A percentile compares a stretch with the other conserved stretches of the same genome.
Conservation (phyloP, 2,888 invertebrate species). For the Lordiphosa andalusiaca region DNA sequence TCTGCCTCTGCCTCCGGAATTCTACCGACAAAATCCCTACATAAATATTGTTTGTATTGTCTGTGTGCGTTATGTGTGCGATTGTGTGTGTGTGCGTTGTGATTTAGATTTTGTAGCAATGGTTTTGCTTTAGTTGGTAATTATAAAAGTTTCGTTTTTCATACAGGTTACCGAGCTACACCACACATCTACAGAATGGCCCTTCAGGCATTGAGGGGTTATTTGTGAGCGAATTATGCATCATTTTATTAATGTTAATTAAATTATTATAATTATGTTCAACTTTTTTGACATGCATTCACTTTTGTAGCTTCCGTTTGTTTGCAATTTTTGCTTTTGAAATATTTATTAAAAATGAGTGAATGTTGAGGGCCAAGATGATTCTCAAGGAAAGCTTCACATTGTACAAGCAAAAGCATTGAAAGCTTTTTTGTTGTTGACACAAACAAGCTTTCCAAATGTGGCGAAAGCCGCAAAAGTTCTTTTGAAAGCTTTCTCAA, state of each 20-base stretch:
- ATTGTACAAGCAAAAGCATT: too few species aligned
- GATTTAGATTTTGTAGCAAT: constrained; percentile 38
- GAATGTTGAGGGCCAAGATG: neutral
- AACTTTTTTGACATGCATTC: neutral
- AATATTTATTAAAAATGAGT: neutral
- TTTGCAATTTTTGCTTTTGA: neutral
- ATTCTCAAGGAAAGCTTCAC: neutral
- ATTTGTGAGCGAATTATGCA: neutral
- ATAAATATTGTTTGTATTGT: constrained; percentile 57
- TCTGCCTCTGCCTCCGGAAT: constrained; percentile 33
- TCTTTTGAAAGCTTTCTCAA: neutral
- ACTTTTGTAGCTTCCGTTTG: neutral
- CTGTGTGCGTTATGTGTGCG: constrained; percentile 14
- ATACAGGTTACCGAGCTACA: constrained; percentile 1
- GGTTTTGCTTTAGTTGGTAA: constrained; percentile 48
- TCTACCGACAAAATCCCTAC: constrained; percentile 52
- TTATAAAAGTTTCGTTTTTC: constrained; percentile 46
- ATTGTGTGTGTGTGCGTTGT: constrained; percentile 26
- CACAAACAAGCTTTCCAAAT: too few species aligned
- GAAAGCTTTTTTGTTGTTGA: too few species aligned
- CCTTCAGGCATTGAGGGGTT: constrained; percentile 5
- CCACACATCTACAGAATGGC: constrained; percentile 3
- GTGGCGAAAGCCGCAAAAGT: neutral
- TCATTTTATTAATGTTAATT: neutral
- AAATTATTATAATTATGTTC: constrained; percentile 4